These are phyloP conservation scores for Lithophane semibrunnea DNA, from an alignment of 2,888 invertebrate species.

Conservation along the genomic window DNA sequence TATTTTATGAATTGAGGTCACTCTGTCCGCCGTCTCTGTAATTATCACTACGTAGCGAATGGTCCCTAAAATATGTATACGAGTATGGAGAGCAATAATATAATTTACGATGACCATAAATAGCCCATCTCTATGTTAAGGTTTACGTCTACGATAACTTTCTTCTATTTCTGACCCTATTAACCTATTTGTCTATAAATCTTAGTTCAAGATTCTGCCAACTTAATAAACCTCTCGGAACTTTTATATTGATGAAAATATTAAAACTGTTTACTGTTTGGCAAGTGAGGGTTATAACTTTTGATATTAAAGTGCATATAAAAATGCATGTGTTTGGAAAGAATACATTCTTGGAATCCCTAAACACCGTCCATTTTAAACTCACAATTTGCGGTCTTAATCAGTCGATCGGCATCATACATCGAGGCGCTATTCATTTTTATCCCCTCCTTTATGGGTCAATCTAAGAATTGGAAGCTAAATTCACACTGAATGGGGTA, in stretches of 20 bases:
- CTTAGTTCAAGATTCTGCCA: slow-evolving; percentile 42
- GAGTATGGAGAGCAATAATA: slow-evolving; percentile 59
- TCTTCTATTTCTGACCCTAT: slow-evolving; percentile 45
- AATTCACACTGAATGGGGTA: no score
- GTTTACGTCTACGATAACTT: slow-evolving; percentile 58
- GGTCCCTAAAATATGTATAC: slow-evolving; percentile 59
- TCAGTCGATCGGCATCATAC: neutral
- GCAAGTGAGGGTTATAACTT: slow-evolving; percentile 16
- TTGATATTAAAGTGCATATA: slow-evolving; percentile 15
- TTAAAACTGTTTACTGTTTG: slow-evolving; percentile 34
- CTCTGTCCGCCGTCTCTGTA: slow-evolving; percentile 27
- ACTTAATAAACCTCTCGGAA: slow-evolving; percentile 37
- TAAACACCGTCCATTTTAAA: neutral
- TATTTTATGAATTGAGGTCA: slow-evolving; percentile 59
- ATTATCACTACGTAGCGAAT: slow-evolving; percentile 52
- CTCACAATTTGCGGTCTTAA: no score
- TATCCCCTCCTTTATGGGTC: neutral
- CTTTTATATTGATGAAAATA: slow-evolving; percentile 51
- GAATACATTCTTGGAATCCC: neutral
- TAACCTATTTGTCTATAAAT: slow-evolving; percentile 61
- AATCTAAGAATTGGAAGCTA: neutral
- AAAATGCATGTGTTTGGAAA: neutral
- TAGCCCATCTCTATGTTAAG: slow-evolving; percentile 48
- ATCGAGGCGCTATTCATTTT: neutral
- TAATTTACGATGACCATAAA: slow-evolving; percentile 62